Evolutionary conservation across 2,113 vertebrate species (phyloP).

Genomic region (Sceloporus tristichus): DNA sequence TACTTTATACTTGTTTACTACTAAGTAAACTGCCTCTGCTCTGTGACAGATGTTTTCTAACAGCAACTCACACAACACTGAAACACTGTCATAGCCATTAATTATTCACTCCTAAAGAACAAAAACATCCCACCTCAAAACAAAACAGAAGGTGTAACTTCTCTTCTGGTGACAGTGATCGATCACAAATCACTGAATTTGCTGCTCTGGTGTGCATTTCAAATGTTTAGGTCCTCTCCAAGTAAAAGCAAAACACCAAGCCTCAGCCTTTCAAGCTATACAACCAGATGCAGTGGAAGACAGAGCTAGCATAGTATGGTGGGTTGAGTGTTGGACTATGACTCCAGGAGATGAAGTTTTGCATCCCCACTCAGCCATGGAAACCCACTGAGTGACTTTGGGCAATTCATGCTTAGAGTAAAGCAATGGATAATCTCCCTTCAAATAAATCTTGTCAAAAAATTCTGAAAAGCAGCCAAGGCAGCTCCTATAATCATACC

Average conservation of each 20-base stretch:
- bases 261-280: neutral
- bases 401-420: no score
- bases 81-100: neutral
- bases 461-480: no score
- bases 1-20: constrained; percentile 2
- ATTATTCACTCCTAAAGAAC: constrained; percentile 8
- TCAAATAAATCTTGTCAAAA: no score
- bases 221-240: neutral
- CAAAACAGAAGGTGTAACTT: neutral
- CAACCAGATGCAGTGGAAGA: neutral
- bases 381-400: no score
- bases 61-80: neutral
- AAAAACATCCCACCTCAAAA: neutral
- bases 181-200: neutral
- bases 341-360: no score
- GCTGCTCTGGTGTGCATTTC: neutral
- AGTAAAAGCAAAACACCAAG: neutral
- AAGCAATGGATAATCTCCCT: no score
- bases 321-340: no score
- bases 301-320: neutral
- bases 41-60: constrained; percentile 2
- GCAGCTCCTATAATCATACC: no score
- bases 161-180: neutral
- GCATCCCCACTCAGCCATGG: no score
- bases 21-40: neutral